Conservation (phyloP, 1,140 invertebrate species). For the Drosophila miranda region DNA sequence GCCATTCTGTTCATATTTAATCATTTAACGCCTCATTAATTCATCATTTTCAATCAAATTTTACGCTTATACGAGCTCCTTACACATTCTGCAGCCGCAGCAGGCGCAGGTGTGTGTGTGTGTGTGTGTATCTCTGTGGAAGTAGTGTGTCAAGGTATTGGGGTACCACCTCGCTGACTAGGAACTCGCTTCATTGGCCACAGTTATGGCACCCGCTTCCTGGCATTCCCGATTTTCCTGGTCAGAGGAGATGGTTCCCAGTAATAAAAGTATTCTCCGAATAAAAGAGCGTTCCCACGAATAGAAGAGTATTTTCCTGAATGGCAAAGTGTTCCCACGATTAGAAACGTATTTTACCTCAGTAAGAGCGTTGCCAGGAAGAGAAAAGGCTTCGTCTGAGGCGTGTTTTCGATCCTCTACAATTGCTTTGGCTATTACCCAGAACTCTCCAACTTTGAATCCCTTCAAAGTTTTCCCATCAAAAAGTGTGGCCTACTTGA, state of each 20-base stretch:
- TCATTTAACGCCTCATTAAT: slow-evolving; percentile 81
- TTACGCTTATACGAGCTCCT: slow-evolving; percentile 54
- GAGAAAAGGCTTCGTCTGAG: too few species aligned
- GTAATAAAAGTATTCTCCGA: background rate
- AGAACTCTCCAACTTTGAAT: slow-evolving; percentile 10
- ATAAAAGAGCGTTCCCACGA: too few species aligned
- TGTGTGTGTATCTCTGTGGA: slow-evolving; percentile 20
- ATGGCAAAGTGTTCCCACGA: too few species aligned
- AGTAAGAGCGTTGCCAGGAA: too few species aligned
- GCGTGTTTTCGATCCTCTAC: too few species aligned
- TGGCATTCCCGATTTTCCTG: too few species aligned
- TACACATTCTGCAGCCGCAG: slow-evolving; percentile 40
- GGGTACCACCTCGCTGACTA: background rate
- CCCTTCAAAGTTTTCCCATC: background rate
- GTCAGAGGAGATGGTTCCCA: too few species aligned
- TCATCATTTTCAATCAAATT: slow-evolving; percentile 80
- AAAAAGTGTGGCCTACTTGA: slow-evolving; percentile 12
- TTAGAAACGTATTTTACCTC: too few species aligned
- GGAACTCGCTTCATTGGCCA: slow-evolving; percentile 32
- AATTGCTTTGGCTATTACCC: background rate
- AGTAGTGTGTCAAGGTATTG: slow-evolving; percentile 7
- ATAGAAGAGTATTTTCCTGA: too few species aligned
- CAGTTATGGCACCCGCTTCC: slow-evolving; percentile 19
- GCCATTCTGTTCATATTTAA: slow-evolving; percentile 65
- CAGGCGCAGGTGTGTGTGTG: too few species aligned